phyloP scores from a whole-genome alignment of 1,140 invertebrate species.

The Zelostemma sp. region DNA sequence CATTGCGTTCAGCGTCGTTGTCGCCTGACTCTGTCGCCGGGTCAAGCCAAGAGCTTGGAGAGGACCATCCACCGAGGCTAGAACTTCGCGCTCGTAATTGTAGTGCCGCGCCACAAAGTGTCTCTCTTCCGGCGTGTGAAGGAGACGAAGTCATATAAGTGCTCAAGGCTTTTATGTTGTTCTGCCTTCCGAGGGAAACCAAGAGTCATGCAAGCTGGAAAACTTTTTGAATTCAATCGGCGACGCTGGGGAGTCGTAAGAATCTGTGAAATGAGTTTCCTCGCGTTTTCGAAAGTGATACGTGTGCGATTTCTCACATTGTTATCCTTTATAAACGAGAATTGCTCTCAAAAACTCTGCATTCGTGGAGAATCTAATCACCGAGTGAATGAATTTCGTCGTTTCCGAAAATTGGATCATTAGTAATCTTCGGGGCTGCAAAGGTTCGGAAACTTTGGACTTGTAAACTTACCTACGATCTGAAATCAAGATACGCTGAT shows the following conservation, averaged over 20 bases:
- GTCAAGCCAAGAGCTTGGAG: conserved; percentile 55
- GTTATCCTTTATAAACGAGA: no score
- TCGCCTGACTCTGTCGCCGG: conserved; percentile 45
- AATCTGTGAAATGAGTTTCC: no score
- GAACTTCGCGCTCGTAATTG: conserved; percentile 61
- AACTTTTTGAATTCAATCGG: neutral
- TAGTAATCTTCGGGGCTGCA: no score
- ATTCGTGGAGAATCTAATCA: no score
- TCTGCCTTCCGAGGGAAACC: conserved; percentile 13
- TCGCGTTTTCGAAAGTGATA: no score
- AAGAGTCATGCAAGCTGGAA: neutral
- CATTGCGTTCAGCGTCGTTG: conserved; percentile 35
- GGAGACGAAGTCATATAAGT: conserved; percentile 22
- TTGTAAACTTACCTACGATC: conserved; percentile 9
- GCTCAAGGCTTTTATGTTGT: conserved; percentile 20
- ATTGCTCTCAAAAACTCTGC: no score
- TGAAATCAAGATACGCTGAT: conserved; percentile 28
- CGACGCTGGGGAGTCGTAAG: no score
- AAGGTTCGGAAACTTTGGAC: neutral
- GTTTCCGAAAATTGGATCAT: no score
- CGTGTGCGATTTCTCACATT: no score
- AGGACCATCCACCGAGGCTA: conserved; percentile 53
- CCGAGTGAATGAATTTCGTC: no score
- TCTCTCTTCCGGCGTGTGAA: conserved; percentile 34
- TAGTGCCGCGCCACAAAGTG: conserved; percentile 54